Base-by-base conservation (phyloP, 2,797 vertebrate species). In the Tokudaia tokunoshimensis region DNA sequence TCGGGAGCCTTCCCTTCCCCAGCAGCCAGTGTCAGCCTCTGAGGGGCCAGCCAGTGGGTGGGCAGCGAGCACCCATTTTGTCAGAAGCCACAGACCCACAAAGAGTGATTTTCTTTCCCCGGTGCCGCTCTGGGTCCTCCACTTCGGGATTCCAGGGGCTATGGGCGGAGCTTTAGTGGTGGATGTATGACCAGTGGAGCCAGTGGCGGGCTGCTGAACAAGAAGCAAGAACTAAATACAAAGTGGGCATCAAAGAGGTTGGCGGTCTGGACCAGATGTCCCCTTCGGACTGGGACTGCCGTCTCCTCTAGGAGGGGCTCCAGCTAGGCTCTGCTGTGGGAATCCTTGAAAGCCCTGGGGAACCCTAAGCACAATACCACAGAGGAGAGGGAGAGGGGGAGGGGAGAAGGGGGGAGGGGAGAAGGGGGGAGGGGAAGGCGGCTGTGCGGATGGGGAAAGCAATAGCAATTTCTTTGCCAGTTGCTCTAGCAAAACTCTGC, bases 81-180 rank as follows among this genome's bases (percentile, higher is more conserved):
- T 88, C 78, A 91, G 72, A 72, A 96, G 92, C 76, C 50, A 92
- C 87, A 63, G 70, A 63, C 34, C 76, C 20, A 37, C 31, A 41
- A n/a, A 65, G 24, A 81, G 79, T 17, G 52, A 82, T 85, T 92
- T 75, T 61, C 80, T 37, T 34, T 59, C 85, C 79, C 80, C n/a
- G 0, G 0, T 19, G 70, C 65, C 26, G 57, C 44, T 82, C 84
- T 47, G 78, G 41, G 50, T 22, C 41, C 24, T 50, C 26, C 20
- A 10, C 31, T 74, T 91, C 20, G 10, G 37, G 31, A 63, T 44
- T 52, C 67, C 59, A 29, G 15, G 47, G 12, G 14, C 41, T 37
- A 3, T 2, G 82, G 70, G 12, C 1, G 22, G 59, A 79, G n/a
- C 65, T 63, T 65, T 17, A 47, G 52, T 24, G 93, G 75, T 55